phyloP scores from a whole-genome alignment of 2,797 vertebrate genomes.

The Phataginus tricuspis region DNA sequence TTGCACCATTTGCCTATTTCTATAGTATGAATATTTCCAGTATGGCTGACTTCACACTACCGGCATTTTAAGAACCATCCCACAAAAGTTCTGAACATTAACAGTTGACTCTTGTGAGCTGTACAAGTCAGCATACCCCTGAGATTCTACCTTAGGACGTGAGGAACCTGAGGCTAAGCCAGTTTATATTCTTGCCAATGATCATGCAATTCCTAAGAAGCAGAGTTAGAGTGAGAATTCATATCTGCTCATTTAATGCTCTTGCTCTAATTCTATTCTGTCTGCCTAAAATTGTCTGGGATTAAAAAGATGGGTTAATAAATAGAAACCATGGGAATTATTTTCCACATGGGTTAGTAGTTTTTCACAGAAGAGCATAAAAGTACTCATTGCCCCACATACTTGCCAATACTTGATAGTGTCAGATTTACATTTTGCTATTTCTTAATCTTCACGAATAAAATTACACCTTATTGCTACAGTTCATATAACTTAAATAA shows the following conservation, averaged over 20 bases:
- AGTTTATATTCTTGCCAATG: neutral
- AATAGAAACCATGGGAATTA: neutral
- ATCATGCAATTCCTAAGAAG: neutral
- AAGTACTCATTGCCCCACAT: neutral
- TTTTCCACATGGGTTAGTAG: neutral
- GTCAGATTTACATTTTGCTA: neutral
- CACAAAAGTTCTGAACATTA: neutral
- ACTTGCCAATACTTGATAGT: neutral
- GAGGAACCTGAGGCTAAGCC: neutral
- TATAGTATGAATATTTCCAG: neutral
- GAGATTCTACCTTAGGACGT: neutral
- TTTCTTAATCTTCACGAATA: neutral
- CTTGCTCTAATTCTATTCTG: neutral
- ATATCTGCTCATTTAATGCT: neutral
- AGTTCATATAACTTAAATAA: neutral
- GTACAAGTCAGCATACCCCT: neutral
- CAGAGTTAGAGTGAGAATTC: neutral
- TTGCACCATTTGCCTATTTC: neutral
- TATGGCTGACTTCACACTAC: neutral
- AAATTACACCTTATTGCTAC: neutral
- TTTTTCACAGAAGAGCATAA: neutral
- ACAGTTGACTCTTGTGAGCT: neutral
- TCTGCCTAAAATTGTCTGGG: neutral
- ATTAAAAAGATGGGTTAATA: neutral
- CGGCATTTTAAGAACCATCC: neutral